Percentiles rank a stretch among this genome's conserved stretches.
Evolutionary conservation across 2,888 invertebrate species (phyloP).

Genomic region (Zygothrica quintamaculata): DNA sequence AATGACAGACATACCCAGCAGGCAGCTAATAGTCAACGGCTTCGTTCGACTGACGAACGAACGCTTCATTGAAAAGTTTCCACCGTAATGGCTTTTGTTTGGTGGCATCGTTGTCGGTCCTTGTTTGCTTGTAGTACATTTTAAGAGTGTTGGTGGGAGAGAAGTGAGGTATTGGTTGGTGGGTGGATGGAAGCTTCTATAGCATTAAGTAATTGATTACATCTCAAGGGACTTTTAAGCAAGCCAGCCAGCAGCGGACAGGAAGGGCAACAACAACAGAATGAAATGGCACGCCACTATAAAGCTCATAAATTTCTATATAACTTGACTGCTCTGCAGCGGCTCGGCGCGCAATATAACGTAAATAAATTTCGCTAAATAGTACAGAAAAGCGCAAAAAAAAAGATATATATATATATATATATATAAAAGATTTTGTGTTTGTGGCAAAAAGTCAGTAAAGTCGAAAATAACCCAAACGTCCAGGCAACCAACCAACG

Average conservation of each 20-base stretch:
- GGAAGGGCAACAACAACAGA: conserved; percentile 50
- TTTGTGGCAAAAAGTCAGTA: neutral
- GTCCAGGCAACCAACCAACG: conserved; percentile 51
- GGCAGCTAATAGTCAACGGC: conserved; percentile 68
- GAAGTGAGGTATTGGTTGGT: neutral
- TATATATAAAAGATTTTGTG: too few species aligned
- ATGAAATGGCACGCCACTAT: conserved; percentile 77
- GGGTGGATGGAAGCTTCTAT: conserved; percentile 56
- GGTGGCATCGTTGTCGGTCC: conserved; percentile 47
- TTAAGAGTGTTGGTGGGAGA: neutral
- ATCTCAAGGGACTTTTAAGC: conserved; percentile 83
- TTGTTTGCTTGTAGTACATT: conserved; percentile 8
- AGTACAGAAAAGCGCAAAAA: conserved; percentile 56
- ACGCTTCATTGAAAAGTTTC: conserved; percentile 81
- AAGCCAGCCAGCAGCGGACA: conserved; percentile 57
- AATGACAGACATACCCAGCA: conserved; percentile 61
- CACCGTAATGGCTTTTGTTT: conserved; percentile 81
- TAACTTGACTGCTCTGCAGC: conserved; percentile 66
- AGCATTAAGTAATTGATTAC: conserved; percentile 84
- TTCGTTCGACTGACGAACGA: conserved; percentile 72
- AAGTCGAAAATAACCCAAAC: conserved; percentile 32
- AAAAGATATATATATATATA: too few species aligned
- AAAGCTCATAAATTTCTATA: conserved; percentile 80
- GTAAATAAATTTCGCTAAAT: conserved; percentile 73
- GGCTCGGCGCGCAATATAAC: conserved; percentile 68